A percentile compares a stretch with the other conserved stretches of the same genome.
phyloP scores from a whole-genome alignment of 2,113 vertebrate genomes.

The Lethenteron camtschaticum region DNA sequence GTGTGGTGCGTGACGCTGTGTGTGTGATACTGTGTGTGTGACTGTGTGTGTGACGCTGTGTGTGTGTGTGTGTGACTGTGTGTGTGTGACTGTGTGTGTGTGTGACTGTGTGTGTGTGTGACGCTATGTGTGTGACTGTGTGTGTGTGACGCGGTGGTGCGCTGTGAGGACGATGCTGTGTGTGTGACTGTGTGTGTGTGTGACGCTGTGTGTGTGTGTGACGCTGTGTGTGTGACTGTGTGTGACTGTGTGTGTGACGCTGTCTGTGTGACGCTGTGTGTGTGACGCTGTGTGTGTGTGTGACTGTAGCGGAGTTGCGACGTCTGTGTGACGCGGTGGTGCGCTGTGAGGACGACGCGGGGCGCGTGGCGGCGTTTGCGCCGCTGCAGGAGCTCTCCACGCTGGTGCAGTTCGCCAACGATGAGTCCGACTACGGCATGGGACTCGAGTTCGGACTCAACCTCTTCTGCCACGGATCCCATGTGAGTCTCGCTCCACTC shows the following conservation, averaged over 20 bases:
- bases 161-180: too few species aligned
- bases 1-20: neutral
- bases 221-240: neutral
- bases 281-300: neutral
- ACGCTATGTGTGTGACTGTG: neutral
- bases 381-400: slow-evolving; percentile 85
- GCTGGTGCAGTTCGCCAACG: slow-evolving; percentile 87
- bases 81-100: neutral
- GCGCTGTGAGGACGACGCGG: slow-evolving; percentile 48
- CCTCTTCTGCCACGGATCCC: slow-evolving; percentile 78
- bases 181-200: neutral
- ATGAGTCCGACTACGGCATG: slow-evolving; percentile 97
- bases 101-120: neutral
- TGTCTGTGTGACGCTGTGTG: too few species aligned
- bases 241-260: too few species aligned
- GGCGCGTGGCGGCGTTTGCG: slow-evolving; percentile 62
- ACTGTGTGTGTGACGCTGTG: neutral
- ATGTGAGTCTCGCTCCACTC: slow-evolving; percentile 32
- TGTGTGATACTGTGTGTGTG: slow-evolving; percentile 1
- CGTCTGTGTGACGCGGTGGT: slow-evolving; percentile 65
- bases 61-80: neutral
- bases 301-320: slow-evolving; percentile 38
- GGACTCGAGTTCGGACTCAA: slow-evolving; percentile 76
- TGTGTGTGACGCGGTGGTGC: neutral
- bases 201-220: neutral